phyloP scores from a whole-genome alignment of 2,797 vertebrate genomes.

The Enteromius viviparus region DNA sequence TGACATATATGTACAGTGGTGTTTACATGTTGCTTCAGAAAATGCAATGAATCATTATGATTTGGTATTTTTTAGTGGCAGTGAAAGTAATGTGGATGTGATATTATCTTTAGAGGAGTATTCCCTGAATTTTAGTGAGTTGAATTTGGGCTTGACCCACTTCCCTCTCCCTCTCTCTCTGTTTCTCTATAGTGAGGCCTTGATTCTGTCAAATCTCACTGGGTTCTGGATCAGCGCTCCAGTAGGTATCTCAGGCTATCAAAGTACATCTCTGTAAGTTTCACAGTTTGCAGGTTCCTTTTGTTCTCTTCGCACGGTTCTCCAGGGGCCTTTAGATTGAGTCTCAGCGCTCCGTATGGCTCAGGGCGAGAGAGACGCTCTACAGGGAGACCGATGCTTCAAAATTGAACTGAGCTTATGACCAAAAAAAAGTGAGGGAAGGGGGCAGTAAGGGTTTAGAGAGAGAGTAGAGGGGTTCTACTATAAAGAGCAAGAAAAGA shows the following conservation, averaged over 20 bases:
- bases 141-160: constrained; percentile 78
- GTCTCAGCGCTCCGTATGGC: constrained; percentile 75
- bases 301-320: constrained; percentile 77
- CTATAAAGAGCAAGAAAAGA: constrained; percentile 39
- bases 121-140: constrained; percentile 60
- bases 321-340: constrained; percentile 74
- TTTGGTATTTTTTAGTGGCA: background rate
- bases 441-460: constrained; percentile 54
- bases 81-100: constrained; percentile 51
- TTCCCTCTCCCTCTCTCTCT: constrained; percentile 65
- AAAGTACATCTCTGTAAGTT: constrained; percentile 82
- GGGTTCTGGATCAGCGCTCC: constrained; percentile 76
- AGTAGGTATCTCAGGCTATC: constrained; percentile 81
- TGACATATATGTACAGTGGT: background rate
- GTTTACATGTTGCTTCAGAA: background rate
- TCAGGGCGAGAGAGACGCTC: constrained; percentile 77
- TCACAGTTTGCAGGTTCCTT: constrained; percentile 81
- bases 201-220: constrained; percentile 73
- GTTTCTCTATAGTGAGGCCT: constrained; percentile 52
- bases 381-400: constrained; percentile 77
- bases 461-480: constrained; percentile 46
- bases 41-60: background rate
- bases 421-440: constrained; percentile 68
- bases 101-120: constrained; percentile 50
- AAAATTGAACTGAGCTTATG: constrained; percentile 75